Percentiles rank a stretch among this genome's conserved stretches.
phyloP scores from a whole-genome alignment of 2,888 invertebrate genomes.

The Nephrotoma appendiculata region DNA sequence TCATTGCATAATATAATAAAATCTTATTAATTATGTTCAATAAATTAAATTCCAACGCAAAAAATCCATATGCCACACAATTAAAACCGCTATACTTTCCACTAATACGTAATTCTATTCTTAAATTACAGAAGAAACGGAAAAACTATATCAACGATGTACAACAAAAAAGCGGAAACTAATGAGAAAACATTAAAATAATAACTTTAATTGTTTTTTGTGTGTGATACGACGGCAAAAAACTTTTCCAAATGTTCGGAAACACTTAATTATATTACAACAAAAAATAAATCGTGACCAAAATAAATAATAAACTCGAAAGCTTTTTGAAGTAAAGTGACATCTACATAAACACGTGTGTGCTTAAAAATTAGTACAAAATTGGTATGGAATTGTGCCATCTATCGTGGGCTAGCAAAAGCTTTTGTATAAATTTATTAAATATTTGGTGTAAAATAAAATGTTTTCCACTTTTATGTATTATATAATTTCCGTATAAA shows the following conservation, averaged over 20 bases:
- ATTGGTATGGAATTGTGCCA: background rate
- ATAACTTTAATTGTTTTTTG: background rate
- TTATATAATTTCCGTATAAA: background rate
- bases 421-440: background rate
- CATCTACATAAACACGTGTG: background rate
- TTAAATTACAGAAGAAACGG: background rate
- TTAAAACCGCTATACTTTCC: background rate
- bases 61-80: background rate
- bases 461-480: too few relatives aligned
- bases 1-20: background rate
- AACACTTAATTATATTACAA: background rate
- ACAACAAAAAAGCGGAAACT: background rate
- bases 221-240: background rate
- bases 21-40: background rate
- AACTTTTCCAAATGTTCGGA: background rate
- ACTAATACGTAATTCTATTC: background rate
- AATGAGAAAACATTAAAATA: background rate
- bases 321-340: background rate
- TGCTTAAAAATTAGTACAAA: background rate
- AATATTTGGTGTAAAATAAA: background rate
- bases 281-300: background rate
- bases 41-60: background rate
- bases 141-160: background rate
- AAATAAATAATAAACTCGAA: background rate
- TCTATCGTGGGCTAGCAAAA: background rate